A percentile compares a stretch with the other conserved stretches of the same genome.
phyloP scores from a whole-genome alignment of 2,797 vertebrate species.

The Alosa sapidissima region DNA sequence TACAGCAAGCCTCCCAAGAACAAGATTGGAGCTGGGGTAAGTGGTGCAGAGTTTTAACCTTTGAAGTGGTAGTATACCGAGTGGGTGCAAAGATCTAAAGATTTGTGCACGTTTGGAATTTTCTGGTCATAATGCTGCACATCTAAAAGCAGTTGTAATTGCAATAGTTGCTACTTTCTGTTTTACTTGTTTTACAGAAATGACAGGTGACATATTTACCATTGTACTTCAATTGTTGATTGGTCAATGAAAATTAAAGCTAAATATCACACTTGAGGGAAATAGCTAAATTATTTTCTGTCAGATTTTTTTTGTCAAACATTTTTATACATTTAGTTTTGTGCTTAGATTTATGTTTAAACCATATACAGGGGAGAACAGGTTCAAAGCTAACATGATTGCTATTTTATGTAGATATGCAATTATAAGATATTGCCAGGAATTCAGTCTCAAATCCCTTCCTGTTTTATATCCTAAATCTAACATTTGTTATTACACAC shows the following conservation, averaged over 20 bases:
- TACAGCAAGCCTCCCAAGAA: slow-evolving; percentile 74
- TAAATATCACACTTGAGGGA: not conserved
- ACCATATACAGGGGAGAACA: not conserved
- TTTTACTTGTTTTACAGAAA: not conserved
- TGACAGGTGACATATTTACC: not conserved
- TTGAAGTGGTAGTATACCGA: not conserved
- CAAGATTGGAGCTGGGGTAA: slow-evolving; percentile 75
- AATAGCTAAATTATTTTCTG: not conserved
- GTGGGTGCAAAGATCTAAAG: no score
- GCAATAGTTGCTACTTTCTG: not conserved
- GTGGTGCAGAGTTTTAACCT: slow-evolving; percentile 48
- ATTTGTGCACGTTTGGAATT: not conserved
- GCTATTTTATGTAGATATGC: not conserved
- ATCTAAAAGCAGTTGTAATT: no score
- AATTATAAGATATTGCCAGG: not conserved
- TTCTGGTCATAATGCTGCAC: not conserved
- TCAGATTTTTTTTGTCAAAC: not conserved
- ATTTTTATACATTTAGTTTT: not conserved
- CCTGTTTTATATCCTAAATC: not conserved
- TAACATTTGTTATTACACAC: not conserved
- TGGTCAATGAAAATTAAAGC: not conserved
- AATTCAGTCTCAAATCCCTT: not conserved
- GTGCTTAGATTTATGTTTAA: not conserved
- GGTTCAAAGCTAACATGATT: not conserved
- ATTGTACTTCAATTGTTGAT: not conserved